Conservation (phyloP, 2,888 invertebrate genomes). For the Chrysopilus asiliformis region DNA sequence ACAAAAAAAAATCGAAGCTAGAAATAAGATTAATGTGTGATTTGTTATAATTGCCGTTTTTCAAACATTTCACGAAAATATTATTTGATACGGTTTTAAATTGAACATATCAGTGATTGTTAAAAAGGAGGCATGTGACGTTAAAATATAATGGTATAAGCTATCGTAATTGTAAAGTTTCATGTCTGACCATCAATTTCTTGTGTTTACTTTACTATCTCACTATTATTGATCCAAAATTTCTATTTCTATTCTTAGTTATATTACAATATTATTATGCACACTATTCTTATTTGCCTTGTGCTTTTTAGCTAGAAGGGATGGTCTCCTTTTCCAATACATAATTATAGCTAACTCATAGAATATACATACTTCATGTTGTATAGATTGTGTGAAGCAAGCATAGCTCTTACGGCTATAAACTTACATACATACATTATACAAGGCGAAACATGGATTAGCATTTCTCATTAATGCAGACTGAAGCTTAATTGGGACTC, state of each 20-base stretch:
- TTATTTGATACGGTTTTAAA: no score
- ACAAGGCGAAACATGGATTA: slow-evolving; percentile 16
- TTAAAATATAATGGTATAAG: background rate
- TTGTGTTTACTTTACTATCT: slow-evolving; percentile 5
- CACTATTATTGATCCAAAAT: slow-evolving; percentile 14
- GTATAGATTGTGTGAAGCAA: no score
- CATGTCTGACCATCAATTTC: slow-evolving; percentile 7
- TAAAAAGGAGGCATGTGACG: background rate
- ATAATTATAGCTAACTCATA: background rate
- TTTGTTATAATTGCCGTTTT: no score
- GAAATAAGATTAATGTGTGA: no score
- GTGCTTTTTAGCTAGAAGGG: background rate
- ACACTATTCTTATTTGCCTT: slow-evolving; percentile 4
- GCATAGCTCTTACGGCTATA: background rate
- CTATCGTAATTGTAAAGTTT: slow-evolving; percentile 1
- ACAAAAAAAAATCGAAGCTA: no score
- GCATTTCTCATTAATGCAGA: slow-evolving; percentile 19
- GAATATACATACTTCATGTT: background rate
- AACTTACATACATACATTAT: background rate
- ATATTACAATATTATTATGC: slow-evolving; percentile 15
- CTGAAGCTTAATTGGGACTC: slow-evolving; percentile 17
- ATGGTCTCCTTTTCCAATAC: background rate
- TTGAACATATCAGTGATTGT: no score
- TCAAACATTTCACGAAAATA: no score
- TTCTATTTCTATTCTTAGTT: slow-evolving; percentile 12